phyloP scores from a whole-genome alignment of 2,888 invertebrate species.

The Erpobdella octoculata region DNA sequence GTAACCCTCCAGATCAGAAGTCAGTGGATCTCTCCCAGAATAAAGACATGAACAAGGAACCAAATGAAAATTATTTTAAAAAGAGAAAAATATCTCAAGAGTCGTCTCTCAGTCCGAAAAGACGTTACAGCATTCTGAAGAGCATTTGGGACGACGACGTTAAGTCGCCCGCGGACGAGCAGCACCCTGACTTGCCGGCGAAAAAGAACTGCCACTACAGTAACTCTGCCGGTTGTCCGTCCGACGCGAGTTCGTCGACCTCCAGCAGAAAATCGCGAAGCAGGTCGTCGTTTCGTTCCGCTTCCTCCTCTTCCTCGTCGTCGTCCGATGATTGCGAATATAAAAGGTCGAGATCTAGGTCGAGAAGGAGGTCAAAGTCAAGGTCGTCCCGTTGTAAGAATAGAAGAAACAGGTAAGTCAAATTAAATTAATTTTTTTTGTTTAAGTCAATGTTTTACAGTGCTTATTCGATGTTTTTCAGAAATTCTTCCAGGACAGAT shows the following conservation, averaged over 20 bases:
- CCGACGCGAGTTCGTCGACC: neutral
- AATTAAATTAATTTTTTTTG: neutral
- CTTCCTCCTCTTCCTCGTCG: neutral
- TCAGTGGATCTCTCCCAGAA: too few relatives aligned
- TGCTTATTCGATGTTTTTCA: too few relatives aligned
- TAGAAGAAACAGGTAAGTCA: neutral
- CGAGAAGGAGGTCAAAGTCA: neutral
- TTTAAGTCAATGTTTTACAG: too few relatives aligned
- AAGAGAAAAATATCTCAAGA: too few relatives aligned
- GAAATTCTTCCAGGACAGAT: neutral
- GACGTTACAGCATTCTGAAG: too few relatives aligned
- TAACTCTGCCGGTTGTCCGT: neutral
- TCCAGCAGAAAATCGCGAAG: neutral
- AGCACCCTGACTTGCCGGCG: too few relatives aligned
- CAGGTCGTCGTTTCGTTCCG: neutral
- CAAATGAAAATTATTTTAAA: too few relatives aligned
- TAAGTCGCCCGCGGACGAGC: too few relatives aligned
- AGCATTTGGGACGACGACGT: too few relatives aligned
- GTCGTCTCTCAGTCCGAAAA: too few relatives aligned
- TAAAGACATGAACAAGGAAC: too few relatives aligned
- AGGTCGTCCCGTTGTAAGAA: neutral
- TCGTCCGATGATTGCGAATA: neutral
- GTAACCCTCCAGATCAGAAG: too few relatives aligned
- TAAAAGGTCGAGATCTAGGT: neutral
- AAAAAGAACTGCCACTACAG: neutral